Evolutionary conservation across 2,113 vertebrate genomes (phyloP).

Genomic region (Bufo bufo): DNA sequence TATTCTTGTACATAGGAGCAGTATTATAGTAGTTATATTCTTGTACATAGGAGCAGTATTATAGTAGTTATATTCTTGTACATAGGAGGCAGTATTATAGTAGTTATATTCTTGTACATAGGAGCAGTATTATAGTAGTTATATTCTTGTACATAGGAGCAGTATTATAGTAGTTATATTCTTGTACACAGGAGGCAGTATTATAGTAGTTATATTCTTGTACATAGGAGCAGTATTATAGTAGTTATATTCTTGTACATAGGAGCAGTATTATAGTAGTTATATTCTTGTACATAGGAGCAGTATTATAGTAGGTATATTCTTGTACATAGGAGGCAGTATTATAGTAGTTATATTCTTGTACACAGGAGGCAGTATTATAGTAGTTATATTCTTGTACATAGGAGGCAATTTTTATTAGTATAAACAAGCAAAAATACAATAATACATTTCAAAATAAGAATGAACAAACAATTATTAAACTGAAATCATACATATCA

Average conservation of each 20-base stretch:
- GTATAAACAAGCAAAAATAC: too few relatives aligned
- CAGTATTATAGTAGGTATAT: too few relatives aligned
- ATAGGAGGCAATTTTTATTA: too few relatives aligned
- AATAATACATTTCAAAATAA: too few relatives aligned
- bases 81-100: background rate
- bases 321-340: too few relatives aligned
- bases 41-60: background rate
- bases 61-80: slow-evolving; percentile 6
- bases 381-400: too few relatives aligned
- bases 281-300: background rate
- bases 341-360: too few relatives aligned
- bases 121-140: slow-evolving; percentile 1
- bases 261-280: background rate
- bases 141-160: background rate
- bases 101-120: slow-evolving; percentile 3
- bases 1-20: too few relatives aligned
- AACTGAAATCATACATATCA: too few relatives aligned
- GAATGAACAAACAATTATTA: too few relatives aligned
- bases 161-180: slow-evolving; percentile 7
- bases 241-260: background rate
- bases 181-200: background rate
- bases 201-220: slow-evolving; percentile 6
- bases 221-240: background rate
- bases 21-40: too few relatives aligned
- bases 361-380: too few relatives aligned